Conservation (phyloP, 2,888 invertebrate species). For the Stenichneumon culpator region DNA sequence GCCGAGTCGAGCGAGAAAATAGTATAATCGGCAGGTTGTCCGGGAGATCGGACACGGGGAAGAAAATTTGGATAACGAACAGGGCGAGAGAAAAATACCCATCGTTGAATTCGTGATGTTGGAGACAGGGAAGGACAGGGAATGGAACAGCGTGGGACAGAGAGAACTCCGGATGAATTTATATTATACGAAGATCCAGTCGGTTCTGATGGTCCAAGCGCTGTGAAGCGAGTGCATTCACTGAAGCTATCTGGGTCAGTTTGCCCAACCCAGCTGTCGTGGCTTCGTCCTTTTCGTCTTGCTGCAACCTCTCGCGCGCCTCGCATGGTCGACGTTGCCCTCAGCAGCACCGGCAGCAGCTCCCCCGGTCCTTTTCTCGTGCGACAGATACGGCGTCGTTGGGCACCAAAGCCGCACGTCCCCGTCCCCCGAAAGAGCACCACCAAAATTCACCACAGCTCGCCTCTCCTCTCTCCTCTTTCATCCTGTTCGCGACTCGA, state of each 20-base stretch:
- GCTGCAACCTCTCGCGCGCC: slow-evolving; percentile 18
- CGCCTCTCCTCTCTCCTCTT: slow-evolving; percentile 15
- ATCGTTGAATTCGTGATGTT: not conserved
- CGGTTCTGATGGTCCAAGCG: slow-evolving; percentile 51
- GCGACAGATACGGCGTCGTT: slow-evolving; percentile 41
- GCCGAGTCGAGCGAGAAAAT: not conserved
- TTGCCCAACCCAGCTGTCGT: slow-evolving; percentile 77
- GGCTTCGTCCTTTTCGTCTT: slow-evolving; percentile 62
- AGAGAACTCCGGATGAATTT: slow-evolving; percentile 62
- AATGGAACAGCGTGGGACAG: slow-evolving; percentile 10
- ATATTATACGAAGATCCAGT: slow-evolving; percentile 56
- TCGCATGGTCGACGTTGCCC: slow-evolving; percentile 49
- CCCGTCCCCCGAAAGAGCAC: slow-evolving; percentile 23
- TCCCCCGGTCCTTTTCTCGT: slow-evolving; percentile 31
- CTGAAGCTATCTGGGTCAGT: slow-evolving; percentile 82
- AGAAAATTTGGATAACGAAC: not conserved
- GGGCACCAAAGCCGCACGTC: slow-evolving; percentile 25
- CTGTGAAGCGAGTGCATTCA: slow-evolving; percentile 77
- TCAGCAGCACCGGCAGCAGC: slow-evolving; percentile 26
- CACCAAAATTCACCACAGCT: slow-evolving; percentile 46
- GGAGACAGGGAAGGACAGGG: not conserved
- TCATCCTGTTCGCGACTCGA: slow-evolving; percentile 25
- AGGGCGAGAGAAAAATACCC: not conserved
- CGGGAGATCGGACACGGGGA: not conserved
- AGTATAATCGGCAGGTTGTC: too few species aligned